phyloP scores from a whole-genome alignment of 2,888 invertebrate genomes.

The Digitonthophagus gazella region DNA sequence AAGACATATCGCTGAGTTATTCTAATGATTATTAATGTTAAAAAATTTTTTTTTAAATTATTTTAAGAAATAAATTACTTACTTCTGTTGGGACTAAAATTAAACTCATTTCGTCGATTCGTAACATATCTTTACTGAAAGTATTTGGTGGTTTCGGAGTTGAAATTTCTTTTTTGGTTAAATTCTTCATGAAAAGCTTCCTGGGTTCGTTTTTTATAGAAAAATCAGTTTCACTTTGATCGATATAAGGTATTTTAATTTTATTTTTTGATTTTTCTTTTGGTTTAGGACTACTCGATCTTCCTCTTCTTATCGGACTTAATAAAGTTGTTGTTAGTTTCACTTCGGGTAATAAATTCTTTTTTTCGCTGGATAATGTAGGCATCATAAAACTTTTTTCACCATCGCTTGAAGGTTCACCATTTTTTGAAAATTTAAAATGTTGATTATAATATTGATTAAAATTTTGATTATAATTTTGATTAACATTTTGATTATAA shows the following conservation, averaged over 20 bases:
- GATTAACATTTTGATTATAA: too few relatives aligned
- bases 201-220: slow-evolving; percentile 6
- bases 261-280: background rate
- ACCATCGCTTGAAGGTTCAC: background rate
- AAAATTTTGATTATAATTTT: too few relatives aligned
- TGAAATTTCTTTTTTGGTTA: background rate
- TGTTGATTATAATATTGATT: too few relatives aligned
- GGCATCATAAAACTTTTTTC: slow-evolving; percentile 43
- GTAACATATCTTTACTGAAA: slow-evolving; percentile 30
- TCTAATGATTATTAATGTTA: slow-evolving; percentile 19
- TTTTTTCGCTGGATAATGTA: slow-evolving; percentile 45
- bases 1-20: slow-evolving; percentile 22
- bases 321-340: slow-evolving; percentile 38
- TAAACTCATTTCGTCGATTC: slow-evolving; percentile 30
- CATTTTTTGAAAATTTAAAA: too few relatives aligned
- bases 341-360: slow-evolving; percentile 42
- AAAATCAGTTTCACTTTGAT: slow-evolving; percentile 28
- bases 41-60: background rate
- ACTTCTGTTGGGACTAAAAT: slow-evolving; percentile 29
- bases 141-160: slow-evolving; percentile 15
- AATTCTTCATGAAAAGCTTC: background rate
- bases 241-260: slow-evolving; percentile 29
- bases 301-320: slow-evolving; percentile 40
- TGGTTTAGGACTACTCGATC: slow-evolving; percentile 41
- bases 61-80: slow-evolving; percentile 10